These are phyloP conservation scores for Ivindomyrus marchei DNA, from an alignment of 2,113 vertebrate species.

Conservation along the genomic window DNA sequence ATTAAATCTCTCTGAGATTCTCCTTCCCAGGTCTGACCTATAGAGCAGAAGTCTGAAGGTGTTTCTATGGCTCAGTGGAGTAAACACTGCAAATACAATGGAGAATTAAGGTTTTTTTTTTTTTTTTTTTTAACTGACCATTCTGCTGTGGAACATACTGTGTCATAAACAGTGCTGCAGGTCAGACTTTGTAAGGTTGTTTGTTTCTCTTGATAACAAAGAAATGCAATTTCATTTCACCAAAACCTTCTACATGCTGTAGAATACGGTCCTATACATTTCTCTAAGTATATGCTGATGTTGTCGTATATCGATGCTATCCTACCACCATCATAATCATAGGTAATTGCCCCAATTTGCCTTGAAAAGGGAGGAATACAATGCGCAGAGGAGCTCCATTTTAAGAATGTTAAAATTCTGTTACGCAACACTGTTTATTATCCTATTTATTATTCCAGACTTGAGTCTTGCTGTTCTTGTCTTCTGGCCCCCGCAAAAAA, in stretches of 20 bases:
- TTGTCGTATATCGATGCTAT: background rate
- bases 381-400: background rate
- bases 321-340: background rate
- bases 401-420: background rate
- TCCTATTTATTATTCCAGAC: background rate
- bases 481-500: background rate
- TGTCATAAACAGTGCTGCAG: background rate
- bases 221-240: background rate
- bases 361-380: background rate
- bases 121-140: background rate
- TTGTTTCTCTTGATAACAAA: background rate
- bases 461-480: background rate
- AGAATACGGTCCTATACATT: background rate
- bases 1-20: conserved; percentile 25
- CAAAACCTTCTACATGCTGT: background rate
- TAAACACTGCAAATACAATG: conserved; percentile 36
- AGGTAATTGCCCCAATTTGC: background rate
- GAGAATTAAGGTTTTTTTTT: background rate
- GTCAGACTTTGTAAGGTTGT: background rate
- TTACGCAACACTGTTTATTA: conserved; percentile 1
- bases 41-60: conserved; percentile 35
- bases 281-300: background rate
- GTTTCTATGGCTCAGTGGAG: conserved; percentile 47
- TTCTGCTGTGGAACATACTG: conserved; percentile 15
- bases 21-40: conserved; percentile 39